Conservation (phyloP, 2,797 vertebrate species). For the Leptodactylus fallax region DNA sequence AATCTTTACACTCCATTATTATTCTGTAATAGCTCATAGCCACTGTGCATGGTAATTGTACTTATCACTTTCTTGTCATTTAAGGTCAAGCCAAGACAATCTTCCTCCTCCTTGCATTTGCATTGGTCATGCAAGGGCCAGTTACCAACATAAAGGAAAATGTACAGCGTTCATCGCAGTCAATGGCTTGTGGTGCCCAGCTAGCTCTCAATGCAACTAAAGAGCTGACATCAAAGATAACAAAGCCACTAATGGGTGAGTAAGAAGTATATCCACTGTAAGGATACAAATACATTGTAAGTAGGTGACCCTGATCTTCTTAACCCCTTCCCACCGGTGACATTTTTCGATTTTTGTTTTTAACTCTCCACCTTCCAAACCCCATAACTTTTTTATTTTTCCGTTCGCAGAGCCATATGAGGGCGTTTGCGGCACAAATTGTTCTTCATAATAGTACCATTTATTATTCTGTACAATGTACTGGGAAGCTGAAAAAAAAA, state of each 20-base stretch:
- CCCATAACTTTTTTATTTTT: too few relatives aligned
- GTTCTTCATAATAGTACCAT: too few relatives aligned
- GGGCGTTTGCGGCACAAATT: too few relatives aligned
- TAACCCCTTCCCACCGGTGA: too few relatives aligned
- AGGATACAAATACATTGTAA: neutral
- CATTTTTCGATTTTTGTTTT: too few relatives aligned
- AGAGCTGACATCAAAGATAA: slow-evolving; percentile 74
- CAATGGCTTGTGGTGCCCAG: slow-evolving; percentile 85
- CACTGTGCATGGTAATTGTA: neutral
- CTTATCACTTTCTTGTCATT: neutral
- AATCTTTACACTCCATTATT: too few relatives aligned
- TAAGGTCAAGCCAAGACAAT: slow-evolving; percentile 77
- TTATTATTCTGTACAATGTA: too few relatives aligned
- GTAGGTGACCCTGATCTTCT: too few relatives aligned
- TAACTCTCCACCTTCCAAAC: too few relatives aligned
- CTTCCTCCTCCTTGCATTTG: slow-evolving; percentile 78
- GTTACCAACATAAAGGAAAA: slow-evolving; percentile 83
- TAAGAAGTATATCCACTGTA: neutral
- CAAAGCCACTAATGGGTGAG: slow-evolving; percentile 85
- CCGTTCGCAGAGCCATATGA: too few relatives aligned
- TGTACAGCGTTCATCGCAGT: slow-evolving; percentile 76
- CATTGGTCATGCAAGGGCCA: slow-evolving; percentile 82
- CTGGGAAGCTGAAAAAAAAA: too few relatives aligned
- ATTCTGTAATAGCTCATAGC: neutral
- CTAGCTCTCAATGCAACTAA: slow-evolving; percentile 87